A percentile compares a stretch with the other conserved stretches of the same genome.
Conservation (phyloP, 2,888 invertebrate species). For the Octodonta nipae region DNA sequence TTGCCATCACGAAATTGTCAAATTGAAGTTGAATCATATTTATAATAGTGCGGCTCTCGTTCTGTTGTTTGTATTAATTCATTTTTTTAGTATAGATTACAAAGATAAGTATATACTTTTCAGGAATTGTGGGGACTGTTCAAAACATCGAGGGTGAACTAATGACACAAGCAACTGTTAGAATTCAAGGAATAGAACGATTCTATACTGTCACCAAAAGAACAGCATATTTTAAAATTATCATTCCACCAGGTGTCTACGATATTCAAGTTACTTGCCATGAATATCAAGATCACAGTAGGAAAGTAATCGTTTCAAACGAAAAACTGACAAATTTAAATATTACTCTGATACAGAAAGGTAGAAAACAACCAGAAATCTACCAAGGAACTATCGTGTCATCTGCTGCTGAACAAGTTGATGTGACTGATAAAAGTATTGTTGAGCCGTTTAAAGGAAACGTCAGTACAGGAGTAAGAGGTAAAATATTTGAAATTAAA, state of each 20-base stretch:
- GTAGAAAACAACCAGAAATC: conserved; percentile 5
- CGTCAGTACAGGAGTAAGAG: conserved; percentile 20
- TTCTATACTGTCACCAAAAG: conserved; percentile 51
- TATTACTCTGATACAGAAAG: conserved; percentile 18
- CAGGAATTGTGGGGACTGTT: conserved; percentile 60
- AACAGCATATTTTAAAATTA: conserved; percentile 56
- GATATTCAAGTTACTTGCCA: conserved; percentile 46
- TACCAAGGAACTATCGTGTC: conserved; percentile 10
- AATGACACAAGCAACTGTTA: conserved; percentile 57
- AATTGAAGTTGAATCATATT: too few relatives aligned
- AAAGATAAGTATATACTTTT: conserved; percentile 7
- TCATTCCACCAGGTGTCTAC: conserved; percentile 57
- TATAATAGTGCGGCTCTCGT: too few relatives aligned
- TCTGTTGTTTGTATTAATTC: conserved; percentile 2
- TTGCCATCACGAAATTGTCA: too few relatives aligned
- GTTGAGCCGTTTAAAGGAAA: conserved; percentile 17
- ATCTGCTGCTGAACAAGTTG: conserved; percentile 3
- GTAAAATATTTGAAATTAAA: conserved; percentile 10
- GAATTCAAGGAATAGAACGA: conserved; percentile 45
- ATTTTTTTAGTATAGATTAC: background rate
- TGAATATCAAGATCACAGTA: conserved; percentile 42
- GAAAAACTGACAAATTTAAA: conserved; percentile 32
- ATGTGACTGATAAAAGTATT: conserved; percentile 12
- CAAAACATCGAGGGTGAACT: conserved; percentile 49
- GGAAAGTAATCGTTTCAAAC: conserved; percentile 35